These are phyloP conservation scores for Chymomyza amoena DNA, from an alignment of 2,888 invertebrate species.

Conservation along the genomic window DNA sequence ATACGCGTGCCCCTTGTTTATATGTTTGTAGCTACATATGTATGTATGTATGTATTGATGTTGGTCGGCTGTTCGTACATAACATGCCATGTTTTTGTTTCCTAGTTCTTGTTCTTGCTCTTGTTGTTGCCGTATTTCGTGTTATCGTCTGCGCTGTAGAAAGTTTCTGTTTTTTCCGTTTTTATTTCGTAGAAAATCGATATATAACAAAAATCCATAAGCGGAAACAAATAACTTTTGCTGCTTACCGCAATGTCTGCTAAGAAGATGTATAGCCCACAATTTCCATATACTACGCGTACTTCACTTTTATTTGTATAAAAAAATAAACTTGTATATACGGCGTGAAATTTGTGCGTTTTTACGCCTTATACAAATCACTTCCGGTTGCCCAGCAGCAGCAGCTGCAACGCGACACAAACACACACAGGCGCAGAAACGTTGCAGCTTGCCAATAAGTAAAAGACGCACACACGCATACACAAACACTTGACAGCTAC, in stretches of 20 bases:
- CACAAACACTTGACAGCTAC: slow-evolving; percentile 15
- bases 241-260: slow-evolving; percentile 35
- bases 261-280: background rate
- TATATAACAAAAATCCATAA: slow-evolving; percentile 59
- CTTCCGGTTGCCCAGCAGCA: slow-evolving; percentile 47
- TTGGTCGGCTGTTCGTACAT: background rate
- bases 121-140: background rate
- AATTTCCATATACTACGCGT: background rate
- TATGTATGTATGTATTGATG: background rate
- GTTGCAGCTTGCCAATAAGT: slow-evolving; percentile 13
- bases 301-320: background rate
- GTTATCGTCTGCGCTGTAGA: slow-evolving; percentile 12
- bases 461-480: slow-evolving; percentile 16
- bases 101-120: slow-evolving; percentile 1
- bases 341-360: slow-evolving; percentile 38
- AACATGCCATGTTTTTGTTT: slow-evolving; percentile 2
- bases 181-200: slow-evolving; percentile 67
- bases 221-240: slow-evolving; percentile 18
- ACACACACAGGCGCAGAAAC: background rate
- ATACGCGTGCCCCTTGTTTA: slow-evolving; percentile 21
- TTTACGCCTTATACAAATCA: slow-evolving; percentile 44
- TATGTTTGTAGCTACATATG: slow-evolving; percentile 23
- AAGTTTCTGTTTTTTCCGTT: slow-evolving; percentile 20
- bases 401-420: slow-evolving; percentile 37
- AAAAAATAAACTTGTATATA: too few species aligned